Conservation (phyloP, 2,113 vertebrate genomes). For the Perca fluviatilis region DNA sequence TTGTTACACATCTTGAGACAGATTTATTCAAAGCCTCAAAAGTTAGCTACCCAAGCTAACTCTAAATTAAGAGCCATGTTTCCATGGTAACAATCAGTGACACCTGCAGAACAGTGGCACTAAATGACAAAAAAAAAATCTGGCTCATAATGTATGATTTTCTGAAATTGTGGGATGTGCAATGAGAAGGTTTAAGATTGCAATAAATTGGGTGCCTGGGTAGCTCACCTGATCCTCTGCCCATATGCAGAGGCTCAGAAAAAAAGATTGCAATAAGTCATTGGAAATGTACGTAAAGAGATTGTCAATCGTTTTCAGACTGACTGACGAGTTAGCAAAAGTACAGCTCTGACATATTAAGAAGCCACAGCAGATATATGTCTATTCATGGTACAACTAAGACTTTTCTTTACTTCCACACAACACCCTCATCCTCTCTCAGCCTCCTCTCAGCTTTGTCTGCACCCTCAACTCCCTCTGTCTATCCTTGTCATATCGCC, state of each 20-base stretch:
- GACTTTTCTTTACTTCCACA: not conserved
- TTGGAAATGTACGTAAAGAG: not conserved
- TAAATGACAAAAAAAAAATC: not conserved
- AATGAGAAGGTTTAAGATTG: not conserved
- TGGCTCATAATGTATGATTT: not conserved
- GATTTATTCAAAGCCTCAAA: not conserved
- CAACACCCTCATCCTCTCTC: slow-evolving; percentile 6
- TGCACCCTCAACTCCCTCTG: not conserved
- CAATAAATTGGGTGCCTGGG: too few relatives aligned
- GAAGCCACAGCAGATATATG: too few relatives aligned
- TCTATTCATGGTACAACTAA: not conserved
- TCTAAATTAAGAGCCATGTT: not conserved
- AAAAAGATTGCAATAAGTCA: not conserved
- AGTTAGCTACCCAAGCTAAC: not conserved
- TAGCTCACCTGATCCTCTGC: too few relatives aligned
- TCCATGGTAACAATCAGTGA: not conserved
- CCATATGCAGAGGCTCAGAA: too few relatives aligned
- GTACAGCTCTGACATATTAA: too few relatives aligned
- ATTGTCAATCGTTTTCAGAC: not conserved
- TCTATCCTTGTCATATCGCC: slow-evolving; percentile 26
- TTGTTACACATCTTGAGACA: too few relatives aligned
- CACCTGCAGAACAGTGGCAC: too few relatives aligned
- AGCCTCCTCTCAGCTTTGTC: slow-evolving; percentile 24
- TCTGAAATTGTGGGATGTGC: not conserved
- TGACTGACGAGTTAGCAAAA: not conserved